A percentile compares a stretch with the other conserved stretches of the same genome.
These are phyloP conservation scores for Tyrannus savana DNA, from an alignment of 2,113 vertebrate genomes.

Conservation along the genomic window DNA sequence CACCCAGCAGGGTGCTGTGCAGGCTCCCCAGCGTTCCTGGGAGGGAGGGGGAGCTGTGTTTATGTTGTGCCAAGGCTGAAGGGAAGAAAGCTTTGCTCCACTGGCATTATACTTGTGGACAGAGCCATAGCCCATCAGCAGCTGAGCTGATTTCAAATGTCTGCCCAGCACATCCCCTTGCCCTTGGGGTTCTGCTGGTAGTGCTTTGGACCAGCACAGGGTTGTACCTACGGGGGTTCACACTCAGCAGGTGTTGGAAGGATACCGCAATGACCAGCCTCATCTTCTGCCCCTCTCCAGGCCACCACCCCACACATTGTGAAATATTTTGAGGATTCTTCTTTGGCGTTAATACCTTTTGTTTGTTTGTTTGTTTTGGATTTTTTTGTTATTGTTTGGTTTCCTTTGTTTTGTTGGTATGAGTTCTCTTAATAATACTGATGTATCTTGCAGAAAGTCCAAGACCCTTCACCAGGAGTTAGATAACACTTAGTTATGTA, in stretches of 20 bases:
- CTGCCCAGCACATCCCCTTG: not conserved
- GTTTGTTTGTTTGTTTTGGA: too few species aligned
- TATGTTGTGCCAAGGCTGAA: not conserved
- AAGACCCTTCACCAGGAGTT: not conserved
- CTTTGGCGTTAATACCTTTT: not conserved
- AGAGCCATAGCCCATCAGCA: not conserved
- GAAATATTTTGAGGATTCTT: not conserved
- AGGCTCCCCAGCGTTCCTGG: not conserved
- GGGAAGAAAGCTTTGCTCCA: not conserved
- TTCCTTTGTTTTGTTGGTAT: not conserved
- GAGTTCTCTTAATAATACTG: not conserved
- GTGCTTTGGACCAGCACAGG: accelerated
- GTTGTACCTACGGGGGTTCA: not conserved
- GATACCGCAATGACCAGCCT: not conserved
- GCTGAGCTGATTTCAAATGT: not conserved
- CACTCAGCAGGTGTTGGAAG: not conserved
- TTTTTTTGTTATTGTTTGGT: not conserved
- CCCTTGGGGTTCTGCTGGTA: not conserved
- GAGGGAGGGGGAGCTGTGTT: not conserved
- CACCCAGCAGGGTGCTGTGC: accelerated
- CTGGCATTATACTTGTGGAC: not conserved
- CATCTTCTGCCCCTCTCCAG: not conserved
- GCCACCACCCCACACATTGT: not conserved
- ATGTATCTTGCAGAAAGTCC: not conserved
- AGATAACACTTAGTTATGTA: not conserved